A percentile compares a stretch with the other conserved stretches of the same genome.
phyloP scores from a whole-genome alignment of 1,140 invertebrate genomes.

The Episyrphus balteatus region DNA sequence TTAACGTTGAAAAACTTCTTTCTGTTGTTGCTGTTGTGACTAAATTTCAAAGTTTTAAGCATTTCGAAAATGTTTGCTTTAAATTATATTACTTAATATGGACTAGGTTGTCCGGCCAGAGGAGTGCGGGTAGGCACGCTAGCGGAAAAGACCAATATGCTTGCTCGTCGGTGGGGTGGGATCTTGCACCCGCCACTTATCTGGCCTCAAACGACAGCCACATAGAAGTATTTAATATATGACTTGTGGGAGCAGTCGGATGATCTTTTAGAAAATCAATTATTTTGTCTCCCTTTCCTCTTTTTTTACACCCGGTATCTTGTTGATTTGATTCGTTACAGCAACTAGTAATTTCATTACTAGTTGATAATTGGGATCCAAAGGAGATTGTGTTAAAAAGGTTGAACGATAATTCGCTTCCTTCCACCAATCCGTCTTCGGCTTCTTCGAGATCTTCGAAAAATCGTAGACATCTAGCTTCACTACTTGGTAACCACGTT shows the following conservation, averaged over 20 bases:
- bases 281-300: slow-evolving; percentile 3
- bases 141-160: too few species aligned
- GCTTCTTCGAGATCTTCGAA: slow-evolving; percentile 6
- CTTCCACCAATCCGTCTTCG: slow-evolving; percentile 8
- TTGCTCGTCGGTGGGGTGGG: too few species aligned
- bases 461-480: slow-evolving; percentile 9
- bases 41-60: too few species aligned
- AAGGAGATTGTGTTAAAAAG: slow-evolving; percentile 2
- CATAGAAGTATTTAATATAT: background rate
- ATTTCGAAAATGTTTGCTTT: too few species aligned
- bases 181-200: too few species aligned
- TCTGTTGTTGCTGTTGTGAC: too few species aligned
- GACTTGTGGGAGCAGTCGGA: background rate
- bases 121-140: too few species aligned
- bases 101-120: too few species aligned
- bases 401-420: slow-evolving; percentile 7
- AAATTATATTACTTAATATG: too few species aligned
- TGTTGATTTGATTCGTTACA: background rate
- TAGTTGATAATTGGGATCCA: slow-evolving; percentile 2
- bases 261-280: slow-evolving; percentile 1
- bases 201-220: too few species aligned
- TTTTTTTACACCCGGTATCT: background rate
- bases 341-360: slow-evolving; percentile 1
- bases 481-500: slow-evolving; percentile 8
- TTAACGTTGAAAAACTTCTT: too few species aligned